Base-by-base conservation (phyloP, 2,113 vertebrate species). In the Eolophus roseicapilla region DNA sequence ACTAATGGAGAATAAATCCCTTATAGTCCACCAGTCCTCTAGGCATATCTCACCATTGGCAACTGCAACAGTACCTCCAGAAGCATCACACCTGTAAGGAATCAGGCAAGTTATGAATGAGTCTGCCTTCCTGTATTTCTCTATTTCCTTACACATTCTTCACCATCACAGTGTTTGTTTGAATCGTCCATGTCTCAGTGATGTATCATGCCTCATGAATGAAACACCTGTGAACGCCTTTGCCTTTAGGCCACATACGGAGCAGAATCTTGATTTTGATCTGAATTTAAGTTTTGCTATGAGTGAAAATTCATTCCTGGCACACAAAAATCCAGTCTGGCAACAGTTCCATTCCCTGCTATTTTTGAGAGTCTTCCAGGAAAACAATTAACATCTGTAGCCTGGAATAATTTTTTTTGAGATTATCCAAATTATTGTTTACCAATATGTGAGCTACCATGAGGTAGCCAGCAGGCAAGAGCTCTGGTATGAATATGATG, bases 361-460 rank as follows among this genome's bases (percentile, higher is more conserved):
- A 53, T 44, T 93, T 75, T 15, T 91, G 24, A 41, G 11, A 16
- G 21, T 11, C 9, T 19, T 86, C 83, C 70, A 93, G 47, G 39
- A 84, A 90, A 95, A 81, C 55, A 78, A 86, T 62, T 57, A 90
- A 92, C 85, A 90, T 77, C 90, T 94, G 82, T 21, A 94, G 90
- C 76, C 78, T 65, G 76, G 24, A 82, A 49, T 59, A 47, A 28
- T 28, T 41, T 88, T 86, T 86, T 86, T 62, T 76, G 12, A 85
- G 29, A 31, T 78, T 44, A 47, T 46, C 68, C 82, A 92, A 93
- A 95, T 75, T 53, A 78, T 11, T 81, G 68, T 92, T 93, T 93
- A 78, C 55, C 82, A 88, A 29, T 55, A 69, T 65, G 62, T 65
- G 74, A 95, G 62, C 55, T 95, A 65, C 74, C 69, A 46, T 5